Conservation (phyloP, 2,797 vertebrate genomes). For the Poeciliopsis gracilis region DNA sequence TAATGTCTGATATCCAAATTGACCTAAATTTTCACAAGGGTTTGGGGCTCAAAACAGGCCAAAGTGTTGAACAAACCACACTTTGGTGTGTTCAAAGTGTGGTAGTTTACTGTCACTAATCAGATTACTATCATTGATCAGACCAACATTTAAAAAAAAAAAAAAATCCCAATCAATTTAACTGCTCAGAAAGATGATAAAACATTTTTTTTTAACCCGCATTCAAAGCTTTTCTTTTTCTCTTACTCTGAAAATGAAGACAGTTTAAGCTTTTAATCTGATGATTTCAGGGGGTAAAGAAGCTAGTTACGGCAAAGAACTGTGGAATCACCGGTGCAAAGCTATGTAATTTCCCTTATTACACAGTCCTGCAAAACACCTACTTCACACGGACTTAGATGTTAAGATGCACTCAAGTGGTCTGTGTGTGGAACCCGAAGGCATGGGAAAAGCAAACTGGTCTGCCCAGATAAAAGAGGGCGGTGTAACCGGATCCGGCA, state of each 20-base stretch:
- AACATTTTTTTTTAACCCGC: not conserved
- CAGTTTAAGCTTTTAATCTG: not conserved
- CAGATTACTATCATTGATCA: too few species aligned
- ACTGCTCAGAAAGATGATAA: not conserved
- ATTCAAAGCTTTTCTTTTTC: not conserved
- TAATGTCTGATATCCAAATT: too few species aligned
- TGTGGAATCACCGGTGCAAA: not conserved
- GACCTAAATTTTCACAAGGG: too few species aligned
- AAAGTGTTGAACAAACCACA: not conserved
- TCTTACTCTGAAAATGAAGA: not conserved
- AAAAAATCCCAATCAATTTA: not conserved
- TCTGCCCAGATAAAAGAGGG: constrained; percentile 36
- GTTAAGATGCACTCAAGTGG: constrained; percentile 4
- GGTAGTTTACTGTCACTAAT: too few species aligned
- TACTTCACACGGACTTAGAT: constrained; percentile 11
- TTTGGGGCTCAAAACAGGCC: not conserved
- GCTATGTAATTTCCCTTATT: constrained; percentile 18
- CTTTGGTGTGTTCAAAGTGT: too few species aligned
- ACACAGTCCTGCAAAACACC: constrained; percentile 3
- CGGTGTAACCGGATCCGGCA: constrained; percentile 42
- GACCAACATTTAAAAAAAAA: not conserved
- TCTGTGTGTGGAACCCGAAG: constrained; percentile 22
- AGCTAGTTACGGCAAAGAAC: not conserved
- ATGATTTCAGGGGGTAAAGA: constrained; percentile 7
- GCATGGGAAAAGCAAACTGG: constrained; percentile 38